Conservation (phyloP, 2,797 vertebrate genomes). For the Simalia tracyae region DNA sequence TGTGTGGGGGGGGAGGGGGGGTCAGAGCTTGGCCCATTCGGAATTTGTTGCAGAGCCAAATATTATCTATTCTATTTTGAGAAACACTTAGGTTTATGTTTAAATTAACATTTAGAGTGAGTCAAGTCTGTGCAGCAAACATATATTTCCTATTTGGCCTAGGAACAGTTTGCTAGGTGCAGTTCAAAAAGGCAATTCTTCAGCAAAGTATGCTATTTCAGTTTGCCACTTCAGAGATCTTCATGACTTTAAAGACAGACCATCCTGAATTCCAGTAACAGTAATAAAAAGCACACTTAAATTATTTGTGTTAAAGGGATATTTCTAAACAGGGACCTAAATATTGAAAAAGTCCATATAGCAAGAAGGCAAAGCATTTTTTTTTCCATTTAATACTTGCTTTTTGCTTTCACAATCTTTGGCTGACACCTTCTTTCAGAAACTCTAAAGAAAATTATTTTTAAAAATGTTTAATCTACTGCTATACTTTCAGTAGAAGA, state of each 20-base stretch:
- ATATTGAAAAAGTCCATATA: conserved; percentile 1
- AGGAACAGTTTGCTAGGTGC: conserved; percentile 18
- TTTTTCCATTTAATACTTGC: conserved; percentile 16
- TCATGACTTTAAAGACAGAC: not conserved
- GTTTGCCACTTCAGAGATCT: not conserved
- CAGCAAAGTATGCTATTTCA: not conserved
- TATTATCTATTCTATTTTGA: conserved; percentile 23
- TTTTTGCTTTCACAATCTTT: not conserved
- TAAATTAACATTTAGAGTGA: conserved; percentile 18
- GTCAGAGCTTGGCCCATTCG: not conserved
- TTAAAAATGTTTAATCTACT: not conserved
- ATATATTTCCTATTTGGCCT: not conserved
- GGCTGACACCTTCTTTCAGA: not conserved
- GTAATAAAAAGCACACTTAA: conserved; percentile 9
- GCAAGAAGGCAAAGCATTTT: conserved; percentile 24
- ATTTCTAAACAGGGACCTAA: conserved; percentile 21
- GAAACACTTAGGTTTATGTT: conserved; percentile 10
- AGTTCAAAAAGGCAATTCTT: not conserved
- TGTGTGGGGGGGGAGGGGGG: too few relatives aligned
- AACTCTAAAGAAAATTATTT: conserved; percentile 12
- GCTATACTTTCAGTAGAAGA: too few relatives aligned
- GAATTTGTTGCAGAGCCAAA: conserved; percentile 10
- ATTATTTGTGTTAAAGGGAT: not conserved
- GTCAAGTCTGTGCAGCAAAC: conserved; percentile 8
- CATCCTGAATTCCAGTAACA: not conserved